phyloP scores from a whole-genome alignment of 2,888 invertebrate genomes.

The Apodemia duryi region DNA sequence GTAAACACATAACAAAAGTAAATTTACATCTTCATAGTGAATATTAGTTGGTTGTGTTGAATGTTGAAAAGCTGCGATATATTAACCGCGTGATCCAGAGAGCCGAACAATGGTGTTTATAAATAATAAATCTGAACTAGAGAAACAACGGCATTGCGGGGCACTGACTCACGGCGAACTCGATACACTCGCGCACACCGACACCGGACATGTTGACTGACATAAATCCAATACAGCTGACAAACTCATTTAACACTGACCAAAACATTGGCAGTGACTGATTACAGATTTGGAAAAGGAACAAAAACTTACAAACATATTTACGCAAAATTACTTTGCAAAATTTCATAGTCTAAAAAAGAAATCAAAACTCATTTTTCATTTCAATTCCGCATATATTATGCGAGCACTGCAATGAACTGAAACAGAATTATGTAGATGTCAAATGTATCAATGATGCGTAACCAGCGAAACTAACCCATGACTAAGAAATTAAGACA shows the following conservation, averaged over 20 bases:
- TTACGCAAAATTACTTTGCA: too few species aligned
- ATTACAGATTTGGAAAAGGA: too few species aligned
- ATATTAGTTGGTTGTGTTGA: not conserved
- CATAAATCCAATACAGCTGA: not conserved
- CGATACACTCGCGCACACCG: slow-evolving; percentile 21
- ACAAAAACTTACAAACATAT: too few species aligned
- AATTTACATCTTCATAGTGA: not conserved
- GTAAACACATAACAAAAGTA: not conserved
- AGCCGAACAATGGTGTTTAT: slow-evolving; percentile 27
- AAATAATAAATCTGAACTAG: slow-evolving; percentile 29
- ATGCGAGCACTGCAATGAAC: too few species aligned
- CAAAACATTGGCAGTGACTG: not conserved
- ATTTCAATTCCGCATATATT: too few species aligned
- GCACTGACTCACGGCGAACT: slow-evolving; percentile 20
- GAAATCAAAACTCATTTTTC: too few species aligned
- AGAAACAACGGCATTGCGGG: slow-evolving; percentile 26
- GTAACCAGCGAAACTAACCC: too few species aligned
- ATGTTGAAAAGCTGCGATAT: slow-evolving; percentile 18
- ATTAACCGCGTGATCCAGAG: slow-evolving; percentile 30
- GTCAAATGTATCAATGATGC: too few species aligned
- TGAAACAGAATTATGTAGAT: too few species aligned
- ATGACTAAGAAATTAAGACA: too few species aligned
- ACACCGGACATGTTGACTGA: not conserved
- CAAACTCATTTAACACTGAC: not conserved
- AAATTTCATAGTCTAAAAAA: too few species aligned